Base-by-base conservation (phyloP, 2,888 invertebrate species). In the Drosophila stalkeri region DNA sequence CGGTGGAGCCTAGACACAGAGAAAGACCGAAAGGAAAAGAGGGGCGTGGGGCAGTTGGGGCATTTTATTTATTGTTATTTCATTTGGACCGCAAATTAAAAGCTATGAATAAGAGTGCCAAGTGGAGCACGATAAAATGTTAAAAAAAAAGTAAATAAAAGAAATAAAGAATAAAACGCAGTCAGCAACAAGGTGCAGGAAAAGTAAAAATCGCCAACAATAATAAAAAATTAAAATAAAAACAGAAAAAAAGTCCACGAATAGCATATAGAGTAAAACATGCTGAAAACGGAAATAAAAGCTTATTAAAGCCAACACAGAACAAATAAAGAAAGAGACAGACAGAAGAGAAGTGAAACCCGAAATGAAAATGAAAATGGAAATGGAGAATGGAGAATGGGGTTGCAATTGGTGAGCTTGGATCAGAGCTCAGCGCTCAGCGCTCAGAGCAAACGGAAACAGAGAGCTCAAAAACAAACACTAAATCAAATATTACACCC, bases 61-160 rank as follows among this genome's bases (percentile, higher is more conserved):
- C 75, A 90, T 90, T 90, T 85, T 85, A 85, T 85, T 90, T 85
- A 86, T 86, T 86, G 84, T 86, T 86, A 86, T 86, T 87, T 86
- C 87, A 86, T 87, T 86, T 87, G 77, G 87, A 86, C 86, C 87
- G 86, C 86, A 86, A 86, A 87, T 86, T 86, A 86, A 86, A 87
- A 86, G 86, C 87, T 84, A 87, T 87, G 86, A 86, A 87, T 86
- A 86, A 88, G 81, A 79, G 82, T 73, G 67, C 72, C 85, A 85
- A 84, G 79, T 74, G 82, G 63, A 75, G 75, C 64, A 71, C 59
- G 59, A 51, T 35, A 64, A 75, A 46, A 65, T 61, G 66, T 64
- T 57, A 70, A 43, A 60, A 57, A 62, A 78, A 60, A 63, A 27
- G n/a, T 8, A 16, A 23, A 23, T 23, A 43, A 62, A 57, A 62